Conservation (phyloP, 2,888 invertebrate genomes). For the Drosophila paracracens region DNA sequence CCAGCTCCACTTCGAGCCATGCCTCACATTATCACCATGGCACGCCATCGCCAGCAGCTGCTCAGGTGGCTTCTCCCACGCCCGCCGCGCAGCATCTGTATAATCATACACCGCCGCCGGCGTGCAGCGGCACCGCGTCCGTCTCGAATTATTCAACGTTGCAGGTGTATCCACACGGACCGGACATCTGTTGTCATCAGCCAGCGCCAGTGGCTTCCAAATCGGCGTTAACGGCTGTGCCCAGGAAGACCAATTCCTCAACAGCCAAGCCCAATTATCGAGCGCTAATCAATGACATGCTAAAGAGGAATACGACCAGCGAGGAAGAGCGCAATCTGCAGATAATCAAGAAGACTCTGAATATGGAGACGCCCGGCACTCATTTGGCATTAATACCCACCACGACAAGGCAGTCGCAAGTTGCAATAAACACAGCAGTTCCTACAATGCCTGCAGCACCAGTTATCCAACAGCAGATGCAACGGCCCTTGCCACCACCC, state of each 20-base stretch:
- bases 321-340: slow-evolving; percentile 84
- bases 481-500: slow-evolving; percentile 5
- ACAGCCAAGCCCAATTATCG: slow-evolving; percentile 82
- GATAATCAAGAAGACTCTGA: slow-evolving; percentile 84
- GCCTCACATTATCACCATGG: slow-evolving; percentile 62
- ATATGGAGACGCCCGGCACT: slow-evolving; percentile 67
- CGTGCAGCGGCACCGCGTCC: slow-evolving; percentile 11
- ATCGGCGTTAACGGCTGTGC: slow-evolving; percentile 8
- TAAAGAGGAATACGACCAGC: slow-evolving; percentile 81
- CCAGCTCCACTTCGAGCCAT: slow-evolving; percentile 27
- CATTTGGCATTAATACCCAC: not conserved
- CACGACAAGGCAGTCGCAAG: slow-evolving; percentile 7
- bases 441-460: not conserved
- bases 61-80: slow-evolving; percentile 74
- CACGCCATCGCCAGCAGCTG: slow-evolving; percentile 73
- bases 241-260: slow-evolving; percentile 58
- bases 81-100: slow-evolving; percentile 55
- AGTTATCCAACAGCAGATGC: slow-evolving; percentile 13
- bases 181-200: slow-evolving; percentile 71
- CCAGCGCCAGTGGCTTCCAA: slow-evolving; percentile 11
- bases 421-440: slow-evolving; percentile 3
- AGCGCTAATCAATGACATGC: slow-evolving; percentile 82
- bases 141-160: slow-evolving; percentile 60
- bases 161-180: slow-evolving; percentile 68
- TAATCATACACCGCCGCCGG: slow-evolving; percentile 44